A percentile compares a stretch with the other conserved stretches of the same genome.
Conservation (phyloP, 2,888 invertebrate species). For the Caenorhabditis parvicauda region DNA sequence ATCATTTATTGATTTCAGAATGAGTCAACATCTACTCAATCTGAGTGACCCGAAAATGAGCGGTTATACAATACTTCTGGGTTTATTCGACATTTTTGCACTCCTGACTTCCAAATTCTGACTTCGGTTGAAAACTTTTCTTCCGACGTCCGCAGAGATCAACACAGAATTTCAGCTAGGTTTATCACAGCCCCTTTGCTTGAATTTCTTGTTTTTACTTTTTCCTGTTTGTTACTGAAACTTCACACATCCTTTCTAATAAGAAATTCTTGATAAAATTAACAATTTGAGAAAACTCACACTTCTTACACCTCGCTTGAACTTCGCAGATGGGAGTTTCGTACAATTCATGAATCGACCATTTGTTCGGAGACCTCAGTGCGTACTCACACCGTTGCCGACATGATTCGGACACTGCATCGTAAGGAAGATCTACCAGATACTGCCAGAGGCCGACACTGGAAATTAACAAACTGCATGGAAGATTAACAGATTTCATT, state of each 20-base stretch:
- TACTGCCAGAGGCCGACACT: conserved; percentile 61
- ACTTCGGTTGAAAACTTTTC: too few relatives aligned
- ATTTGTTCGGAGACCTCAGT: conserved; percentile 31
- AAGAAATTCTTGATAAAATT: neutral
- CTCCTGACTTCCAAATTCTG: too few relatives aligned
- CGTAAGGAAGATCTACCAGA: conserved; percentile 58
- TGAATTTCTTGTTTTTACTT: neutral
- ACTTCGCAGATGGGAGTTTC: conserved; percentile 26
- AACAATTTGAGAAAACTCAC: conserved; percentile 10
- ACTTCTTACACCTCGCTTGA: conserved; percentile 8
- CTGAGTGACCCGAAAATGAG: too few relatives aligned
- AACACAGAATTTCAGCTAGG: too few relatives aligned
- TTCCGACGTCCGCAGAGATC: too few relatives aligned
- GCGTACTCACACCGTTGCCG: conserved; percentile 48
- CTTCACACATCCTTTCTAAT: too few relatives aligned
- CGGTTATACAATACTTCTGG: too few relatives aligned
- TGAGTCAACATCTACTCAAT: too few relatives aligned
- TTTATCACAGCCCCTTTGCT: too few relatives aligned
- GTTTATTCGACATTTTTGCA: too few relatives aligned
- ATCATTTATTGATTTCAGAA: too few relatives aligned
- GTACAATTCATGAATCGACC: conserved; percentile 32
- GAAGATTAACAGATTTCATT: neutral
- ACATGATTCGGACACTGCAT: conserved; percentile 49
- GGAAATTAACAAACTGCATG: conserved; percentile 15
- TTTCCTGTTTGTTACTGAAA: neutral